Percentiles rank a stretch among this genome's conserved stretches.
Conservation (phyloP, 2,113 vertebrate genomes). For the Ailuropoda melanoleuca region DNA sequence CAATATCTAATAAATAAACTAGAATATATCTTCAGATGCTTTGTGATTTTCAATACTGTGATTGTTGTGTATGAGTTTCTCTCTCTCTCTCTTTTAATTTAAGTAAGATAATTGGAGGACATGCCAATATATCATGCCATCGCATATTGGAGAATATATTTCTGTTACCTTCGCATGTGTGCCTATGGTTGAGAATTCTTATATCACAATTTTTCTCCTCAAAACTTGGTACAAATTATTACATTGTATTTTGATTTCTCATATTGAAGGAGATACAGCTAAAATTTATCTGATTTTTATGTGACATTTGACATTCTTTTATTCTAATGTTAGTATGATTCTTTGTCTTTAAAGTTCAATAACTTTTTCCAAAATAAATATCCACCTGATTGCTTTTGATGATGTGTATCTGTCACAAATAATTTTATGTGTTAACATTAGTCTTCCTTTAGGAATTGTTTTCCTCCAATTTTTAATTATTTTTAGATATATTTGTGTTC, state of each 20-base stretch:
- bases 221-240: not conserved
- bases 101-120: not conserved
- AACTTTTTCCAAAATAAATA: not conserved
- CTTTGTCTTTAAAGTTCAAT: not conserved
- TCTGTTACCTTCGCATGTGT: not conserved
- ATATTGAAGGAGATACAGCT: not conserved
- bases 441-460: not conserved
- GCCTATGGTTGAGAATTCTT: not conserved
- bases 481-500: not conserved
- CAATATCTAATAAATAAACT: not conserved
- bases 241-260: not conserved
- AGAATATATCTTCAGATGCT: not conserved
- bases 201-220: not conserved
- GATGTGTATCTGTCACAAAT: not conserved
- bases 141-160: not conserved
- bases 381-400: not conserved
- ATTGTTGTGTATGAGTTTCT: not conserved
- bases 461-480: constrained; percentile 22
- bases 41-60: not conserved
- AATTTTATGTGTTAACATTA: not conserved
- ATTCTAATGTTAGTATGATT: not conserved
- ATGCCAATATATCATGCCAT: not conserved
- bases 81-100: not conserved
- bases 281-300: not conserved
- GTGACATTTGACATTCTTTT: not conserved